These are phyloP conservation scores for Delia radicum DNA, from an alignment of 1,140 invertebrate genomes.

Conservation along the genomic window DNA sequence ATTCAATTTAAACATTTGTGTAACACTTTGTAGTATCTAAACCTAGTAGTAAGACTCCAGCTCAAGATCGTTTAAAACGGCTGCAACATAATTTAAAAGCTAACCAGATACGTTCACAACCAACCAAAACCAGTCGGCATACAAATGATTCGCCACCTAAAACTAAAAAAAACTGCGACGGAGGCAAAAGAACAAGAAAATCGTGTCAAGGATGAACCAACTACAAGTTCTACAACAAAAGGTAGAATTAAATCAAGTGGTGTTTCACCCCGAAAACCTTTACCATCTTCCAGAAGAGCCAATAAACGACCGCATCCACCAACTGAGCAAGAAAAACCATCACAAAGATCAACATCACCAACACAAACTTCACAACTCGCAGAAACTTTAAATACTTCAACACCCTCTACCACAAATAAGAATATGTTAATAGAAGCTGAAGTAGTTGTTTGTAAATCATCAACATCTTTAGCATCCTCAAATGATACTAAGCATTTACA, in stretches of 20 bases:
- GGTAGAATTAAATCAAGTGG: not conserved
- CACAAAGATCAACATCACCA: not conserved
- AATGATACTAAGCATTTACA: not conserved
- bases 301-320: not conserved
- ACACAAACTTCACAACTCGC: not conserved
- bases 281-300: not conserved
- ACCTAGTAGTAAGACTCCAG: constrained; percentile 24
- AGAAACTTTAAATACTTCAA: not conserved
- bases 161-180: no score
- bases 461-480: not conserved
- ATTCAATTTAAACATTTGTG: not conserved
- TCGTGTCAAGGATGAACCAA: not conserved
- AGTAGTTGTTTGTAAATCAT: not conserved
- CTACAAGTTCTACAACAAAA: not conserved
- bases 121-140: not conserved
- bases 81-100: constrained; percentile 38
- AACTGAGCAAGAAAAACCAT: not conserved
- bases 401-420: not conserved
- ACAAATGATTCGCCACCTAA: not conserved
- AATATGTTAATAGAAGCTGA: not conserved
- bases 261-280: no score
- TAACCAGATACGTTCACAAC: not conserved
- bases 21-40: constrained; percentile 3
- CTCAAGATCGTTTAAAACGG: constrained; percentile 45
- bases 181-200: not conserved